These are phyloP conservation scores for Sinodicranocentrus sp. DNA, from an alignment of 2,888 invertebrate species.

Conservation along the genomic window DNA sequence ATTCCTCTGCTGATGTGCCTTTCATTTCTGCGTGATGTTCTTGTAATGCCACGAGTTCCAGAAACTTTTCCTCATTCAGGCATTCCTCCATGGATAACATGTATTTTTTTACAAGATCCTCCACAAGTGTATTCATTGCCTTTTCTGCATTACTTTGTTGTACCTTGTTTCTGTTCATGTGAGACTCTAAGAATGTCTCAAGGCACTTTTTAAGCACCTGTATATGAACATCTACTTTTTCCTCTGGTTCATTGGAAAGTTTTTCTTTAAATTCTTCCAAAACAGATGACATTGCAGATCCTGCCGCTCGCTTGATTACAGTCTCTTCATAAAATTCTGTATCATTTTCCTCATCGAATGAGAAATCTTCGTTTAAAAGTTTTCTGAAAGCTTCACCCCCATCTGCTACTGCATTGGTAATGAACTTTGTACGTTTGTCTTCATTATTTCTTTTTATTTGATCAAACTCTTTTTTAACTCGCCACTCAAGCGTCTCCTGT, in stretches of 20 bases:
- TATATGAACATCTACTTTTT: background rate
- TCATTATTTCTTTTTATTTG: constrained; percentile 26
- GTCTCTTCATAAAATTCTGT: constrained; percentile 36
- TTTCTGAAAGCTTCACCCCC: background rate
- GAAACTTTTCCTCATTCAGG: background rate
- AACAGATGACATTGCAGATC: background rate
- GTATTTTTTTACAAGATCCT: background rate
- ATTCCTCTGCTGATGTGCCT: background rate
- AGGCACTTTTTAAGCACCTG: background rate
- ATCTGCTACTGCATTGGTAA: background rate
- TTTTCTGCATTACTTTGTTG: constrained; percentile 19
- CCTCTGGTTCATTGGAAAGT: constrained; percentile 13
- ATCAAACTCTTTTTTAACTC: background rate
- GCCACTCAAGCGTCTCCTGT: background rate
- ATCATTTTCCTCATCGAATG: constrained; percentile 10
- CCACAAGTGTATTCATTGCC: background rate
- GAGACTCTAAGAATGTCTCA: background rate
- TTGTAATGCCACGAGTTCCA: background rate
- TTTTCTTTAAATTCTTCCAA: constrained; percentile 23
- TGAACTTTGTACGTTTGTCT: constrained; percentile 1
- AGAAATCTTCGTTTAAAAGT: background rate
- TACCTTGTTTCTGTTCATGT: constrained; percentile 7
- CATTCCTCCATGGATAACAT: background rate
- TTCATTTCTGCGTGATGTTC: background rate
- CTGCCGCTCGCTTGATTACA: background rate